Percentiles rank a stretch among this genome's conserved stretches.
These are phyloP conservation scores for Rattus norvegicus DNA, from an alignment of 2,113 vertebrate genomes.

Conservation along the genomic window GRCr8 NC_086029.1:65355001-65355500, in stretches of 20 bases:
- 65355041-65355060: conserved; percentile 33
- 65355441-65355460: conserved; percentile 50
- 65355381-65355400: conserved; percentile 47
- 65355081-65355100: background rate
- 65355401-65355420: no score
- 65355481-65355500: background rate
- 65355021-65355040: background rate
- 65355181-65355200: background rate
- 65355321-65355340: conserved; percentile 39
- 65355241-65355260: background rate
- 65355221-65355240: background rate
- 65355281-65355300: conserved; percentile 29
- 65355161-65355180: background rate
- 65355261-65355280: background rate
- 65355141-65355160: conserved; percentile 3
- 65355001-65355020: conserved; percentile 15
- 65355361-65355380: conserved; percentile 39
- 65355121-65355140: conserved; percentile 31
- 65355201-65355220: conserved; percentile 31
- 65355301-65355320: background rate
- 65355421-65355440: background rate
- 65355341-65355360: conserved; percentile 43
- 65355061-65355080: background rate
- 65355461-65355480: background rate
- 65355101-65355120: conserved; percentile 2